These are phyloP conservation scores for Clarias gariepinus DNA, from an alignment of 2,113 vertebrate genomes.

Conservation along the genomic window DNA sequence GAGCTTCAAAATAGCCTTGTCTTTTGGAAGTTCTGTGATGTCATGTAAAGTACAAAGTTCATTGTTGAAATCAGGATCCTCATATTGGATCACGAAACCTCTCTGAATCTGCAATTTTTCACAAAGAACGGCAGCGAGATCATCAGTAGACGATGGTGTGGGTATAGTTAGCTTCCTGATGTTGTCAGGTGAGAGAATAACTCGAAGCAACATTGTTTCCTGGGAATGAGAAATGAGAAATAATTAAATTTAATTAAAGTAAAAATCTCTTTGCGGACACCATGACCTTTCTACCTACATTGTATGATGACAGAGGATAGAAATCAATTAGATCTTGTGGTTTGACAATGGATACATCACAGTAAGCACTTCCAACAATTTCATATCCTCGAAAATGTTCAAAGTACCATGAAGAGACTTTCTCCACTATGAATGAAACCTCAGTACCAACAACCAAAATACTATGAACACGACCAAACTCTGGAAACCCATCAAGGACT, in stretches of 20 bases:
- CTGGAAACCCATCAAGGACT: neutral
- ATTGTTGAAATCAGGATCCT: conserved; percentile 29
- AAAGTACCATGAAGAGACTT: neutral
- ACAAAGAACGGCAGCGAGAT: conserved; percentile 21
- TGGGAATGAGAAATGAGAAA: neutral
- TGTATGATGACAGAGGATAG: conserved; percentile 36
- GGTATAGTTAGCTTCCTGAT: conserved; percentile 9
- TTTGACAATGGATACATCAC: conserved; percentile 35
- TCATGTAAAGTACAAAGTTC: conserved; percentile 36
- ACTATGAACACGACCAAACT: neutral
- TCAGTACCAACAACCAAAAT: conserved; percentile 2
- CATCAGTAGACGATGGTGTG: conserved; percentile 14
- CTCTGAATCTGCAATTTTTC: conserved; percentile 30
- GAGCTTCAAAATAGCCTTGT: conserved; percentile 35
- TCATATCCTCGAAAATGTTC: neutral
- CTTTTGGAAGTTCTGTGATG: conserved; percentile 24
- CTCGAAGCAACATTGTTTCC: conserved; percentile 38
- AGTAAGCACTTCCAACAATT: conserved; percentile 24
- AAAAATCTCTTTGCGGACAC: conserved; percentile 38
- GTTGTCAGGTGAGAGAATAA: conserved; percentile 11
- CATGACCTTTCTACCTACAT: conserved; percentile 26
- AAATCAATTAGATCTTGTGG: conserved; percentile 46
- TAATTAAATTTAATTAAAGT: neutral
- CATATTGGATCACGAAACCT: conserved; percentile 35
- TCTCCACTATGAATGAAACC: neutral